Base-by-base conservation (phyloP, 2,797 vertebrate species). In the Tinamus major region DNA sequence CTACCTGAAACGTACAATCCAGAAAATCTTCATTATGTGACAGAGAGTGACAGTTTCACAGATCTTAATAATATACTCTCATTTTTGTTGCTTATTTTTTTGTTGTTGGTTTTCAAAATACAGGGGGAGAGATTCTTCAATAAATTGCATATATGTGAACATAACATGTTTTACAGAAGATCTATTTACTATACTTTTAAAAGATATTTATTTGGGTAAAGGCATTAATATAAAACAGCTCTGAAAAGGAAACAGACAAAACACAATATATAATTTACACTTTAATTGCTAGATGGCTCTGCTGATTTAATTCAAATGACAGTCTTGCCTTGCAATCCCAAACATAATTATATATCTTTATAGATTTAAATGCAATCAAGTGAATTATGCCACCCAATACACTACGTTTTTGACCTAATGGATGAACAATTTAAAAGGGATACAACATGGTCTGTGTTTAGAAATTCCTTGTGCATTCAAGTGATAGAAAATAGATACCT, bases 291-390 rank as follows among this genome's bases (percentile, higher is more conserved):
- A 26, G 35, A 35, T 72, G 68, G n/a, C 63, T 71, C 44, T 79
- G 78, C 55, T 76, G 64, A 77, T 83, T 64, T 72, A 78, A 65
- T 17, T 63, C 70, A 70, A 42, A 48, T 80, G 31, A 46, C 33
- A 58, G 65, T 70, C 62, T 81, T 92, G 56, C 65, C 69, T 74
- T 65, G 63, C 33, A 61, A 37, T 62, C 35, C 49, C 62, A 58
- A 86, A 76, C 26, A n/a, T 51, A 90, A 69, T 80, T 78, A 42
- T 64, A 23, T 58, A 51, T 61, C 31, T 80, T 55, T 63, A 24
- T 46, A 80, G 33, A 62, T 89, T 78, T 86, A 80, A 91, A 84
- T 35, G 29, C 65, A 63, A 31, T 41, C 44, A 83, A 48, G 51
- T 62, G 61, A 83, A 77, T 56, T 79, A 74, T 58, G 41, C 58